These are phyloP conservation scores for Pelobates fuscus DNA, from an alignment of 2,113 vertebrate species.

Conservation along the genomic window DNA sequence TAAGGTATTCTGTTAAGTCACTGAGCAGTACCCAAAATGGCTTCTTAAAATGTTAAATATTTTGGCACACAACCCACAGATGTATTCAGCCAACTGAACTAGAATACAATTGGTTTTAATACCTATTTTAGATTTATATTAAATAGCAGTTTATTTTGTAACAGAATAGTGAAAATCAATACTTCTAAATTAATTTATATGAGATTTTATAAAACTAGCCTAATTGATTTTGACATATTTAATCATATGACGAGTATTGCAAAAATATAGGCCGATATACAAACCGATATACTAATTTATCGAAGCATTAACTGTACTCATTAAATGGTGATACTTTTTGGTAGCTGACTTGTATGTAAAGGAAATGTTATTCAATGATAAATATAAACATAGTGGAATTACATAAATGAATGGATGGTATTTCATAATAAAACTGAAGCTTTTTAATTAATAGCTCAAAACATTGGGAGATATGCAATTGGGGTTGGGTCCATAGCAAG, in stretches of 20 bases:
- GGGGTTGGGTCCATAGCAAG: too few species aligned
- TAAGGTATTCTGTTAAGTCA: not conserved
- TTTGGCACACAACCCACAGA: slow-evolving; percentile 8
- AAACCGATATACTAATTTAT: too few species aligned
- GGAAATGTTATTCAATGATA: too few species aligned
- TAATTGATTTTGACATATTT: not conserved
- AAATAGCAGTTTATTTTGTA: not conserved
- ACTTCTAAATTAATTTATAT: slow-evolving; percentile 6
- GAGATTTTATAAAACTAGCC: not conserved
- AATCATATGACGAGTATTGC: not conserved
- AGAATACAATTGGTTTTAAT: slow-evolving; percentile 4
- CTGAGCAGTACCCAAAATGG: not conserved
- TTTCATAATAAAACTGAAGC: too few species aligned
- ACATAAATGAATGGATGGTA: too few species aligned
- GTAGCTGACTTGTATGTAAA: too few species aligned
- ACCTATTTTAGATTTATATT: not conserved
- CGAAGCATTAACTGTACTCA: too few species aligned
- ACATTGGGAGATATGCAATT: too few species aligned
- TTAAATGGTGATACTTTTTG: too few species aligned
- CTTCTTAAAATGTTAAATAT: slow-evolving; percentile 11
- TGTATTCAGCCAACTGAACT: not conserved
- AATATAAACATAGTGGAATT: too few species aligned
- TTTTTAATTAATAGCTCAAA: too few species aligned
- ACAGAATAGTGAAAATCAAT: slow-evolving; percentile 8
- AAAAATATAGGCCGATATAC: too few species aligned